Evolutionary conservation across 1,140 invertebrate species (phyloP), one percentile per base, ranked within the genome.

Genomic region (Megalonaias nervosa): DNA sequence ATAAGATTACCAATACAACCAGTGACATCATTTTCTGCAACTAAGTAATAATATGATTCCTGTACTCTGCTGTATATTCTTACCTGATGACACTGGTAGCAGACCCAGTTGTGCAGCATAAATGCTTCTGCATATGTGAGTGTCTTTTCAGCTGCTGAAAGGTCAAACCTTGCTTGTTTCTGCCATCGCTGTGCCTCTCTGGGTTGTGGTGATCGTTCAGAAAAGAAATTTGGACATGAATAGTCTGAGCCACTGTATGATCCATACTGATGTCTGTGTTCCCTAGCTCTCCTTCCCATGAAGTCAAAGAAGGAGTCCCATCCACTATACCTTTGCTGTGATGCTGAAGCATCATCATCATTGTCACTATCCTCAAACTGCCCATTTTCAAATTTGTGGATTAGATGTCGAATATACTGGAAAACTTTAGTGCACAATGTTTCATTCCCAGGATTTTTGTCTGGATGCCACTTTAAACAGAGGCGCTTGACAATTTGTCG

Each of bases 81-180:
- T 23, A 85, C 83, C 77, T 86, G 85, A 62, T 86, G 81, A 56
- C 79, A 80, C 61, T 84, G 84, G 68, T 84, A 86, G 67, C 84
- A 85, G 19, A 80, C 79, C 86, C 86, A 87, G 62, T 86, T 85
- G 62, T 79, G 75, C 1, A 80, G 82, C 38, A 79, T 70, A 19
- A 74, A 56, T 1, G 59, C 64, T 58, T 80, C 74, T 38, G 77
- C 71, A 60, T 84, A 23, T 4, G 57, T n/a, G n/a, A 56, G 11
- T n/a, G 60, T 81, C 58, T 79, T 86, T 64, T 80, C 75, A 3
- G 82, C 80, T n/a, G 82, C 67, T 68, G 71, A 31, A 2, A 85
- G 31, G 65, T 87, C 85, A 31, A 66, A 75, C 68, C 83, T 64
- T 14, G 85, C 85, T 71, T 87, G 86, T 11, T 65, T 75, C 14